These are phyloP conservation scores for Oreochromis mossambicus DNA, from an alignment of 2,797 vertebrate species.

Conservation along the genomic window DNA sequence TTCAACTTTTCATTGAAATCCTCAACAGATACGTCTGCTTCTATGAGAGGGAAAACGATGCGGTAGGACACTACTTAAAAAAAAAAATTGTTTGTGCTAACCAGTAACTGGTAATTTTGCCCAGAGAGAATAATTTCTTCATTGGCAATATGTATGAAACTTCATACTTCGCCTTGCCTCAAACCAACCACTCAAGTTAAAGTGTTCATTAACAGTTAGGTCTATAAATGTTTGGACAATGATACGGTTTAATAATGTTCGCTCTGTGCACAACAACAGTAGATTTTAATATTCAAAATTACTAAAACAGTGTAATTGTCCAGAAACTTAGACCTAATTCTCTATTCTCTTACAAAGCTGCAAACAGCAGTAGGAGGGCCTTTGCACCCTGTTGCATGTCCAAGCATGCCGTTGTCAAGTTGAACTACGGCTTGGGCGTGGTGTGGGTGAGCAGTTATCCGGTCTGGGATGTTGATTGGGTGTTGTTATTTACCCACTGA, in stretches of 20 bases:
- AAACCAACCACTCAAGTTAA: not conserved
- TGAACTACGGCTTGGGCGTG: too few relatives aligned
- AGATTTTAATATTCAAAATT: not conserved
- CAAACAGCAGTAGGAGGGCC: not conserved
- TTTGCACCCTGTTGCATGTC: too few relatives aligned
- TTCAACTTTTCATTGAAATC: constrained; percentile 99
- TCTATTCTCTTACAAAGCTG: not conserved
- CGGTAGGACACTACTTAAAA: constrained; percentile 69
- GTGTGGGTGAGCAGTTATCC: too few relatives aligned
- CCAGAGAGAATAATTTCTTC: not conserved
- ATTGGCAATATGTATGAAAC: not conserved
- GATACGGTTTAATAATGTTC: not conserved
- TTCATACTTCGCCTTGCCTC: not conserved
- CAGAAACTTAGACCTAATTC: not conserved
- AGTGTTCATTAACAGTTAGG: not conserved
- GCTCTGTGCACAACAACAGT: not conserved
- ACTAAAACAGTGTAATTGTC: not conserved
- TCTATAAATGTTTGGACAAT: not conserved
- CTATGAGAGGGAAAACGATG: constrained; percentile 97
- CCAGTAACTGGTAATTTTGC: not conserved
- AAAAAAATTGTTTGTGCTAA: not conserved
- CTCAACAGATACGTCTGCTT: constrained; percentile 99
- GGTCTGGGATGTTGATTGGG: too few relatives aligned
- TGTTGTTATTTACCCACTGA: too few relatives aligned
- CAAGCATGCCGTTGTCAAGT: too few relatives aligned